Evolutionary conservation across 2,113 vertebrate genomes (phyloP), one percentile per base, ranked within the genome.

Genomic region (Rafetus swinhoei): DNA sequence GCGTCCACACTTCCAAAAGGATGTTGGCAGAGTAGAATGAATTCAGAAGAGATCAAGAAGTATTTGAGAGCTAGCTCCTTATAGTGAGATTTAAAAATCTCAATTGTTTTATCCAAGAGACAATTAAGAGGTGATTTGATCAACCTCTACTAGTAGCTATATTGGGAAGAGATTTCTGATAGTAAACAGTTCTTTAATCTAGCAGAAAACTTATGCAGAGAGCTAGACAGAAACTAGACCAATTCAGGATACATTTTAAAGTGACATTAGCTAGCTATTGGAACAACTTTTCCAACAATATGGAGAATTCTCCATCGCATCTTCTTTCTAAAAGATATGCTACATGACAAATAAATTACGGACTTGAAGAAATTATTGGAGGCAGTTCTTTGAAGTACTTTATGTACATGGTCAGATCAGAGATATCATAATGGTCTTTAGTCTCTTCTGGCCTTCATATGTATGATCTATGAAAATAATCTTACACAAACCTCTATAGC

Each of bases 301-400:
- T 27, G 84, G 74, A 2, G 54, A 81, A 65, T 13, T 92, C 90
- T 53, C 82, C 77, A 77, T 24, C 6, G 15, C 55, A 82, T 93
- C 85, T 94, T 87, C 85, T 94, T 21, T 21, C 65, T 77, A 77
- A 45, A 84, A 88, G 56, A 81, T 9, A 4, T 45, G 69, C 32
- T 16, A 85, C 19, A 65, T 90, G 89, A 81, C 59, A 81, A 89
- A 92, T 56, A 24, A 65, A 88, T 35, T 62, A 90, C 85, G 92
- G 83, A 65, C 84, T 79, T 45, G 74, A 32, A 60, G 86, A 90
- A 93, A 82, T 50, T 52, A 83, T 60, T 3, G 0, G 57, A 80
- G 11, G 57, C 87, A 55, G 74, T 84, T 79, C 50, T 84, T 52
- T 79, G 74, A 86, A 22, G 81, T 79, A 53, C 74, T 11, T 87